Percentiles rank a stretch among this genome's conserved stretches.
Evolutionary conservation across 2,888 invertebrate genomes (phyloP).

Genomic region (Hydraecia micacea): DNA sequence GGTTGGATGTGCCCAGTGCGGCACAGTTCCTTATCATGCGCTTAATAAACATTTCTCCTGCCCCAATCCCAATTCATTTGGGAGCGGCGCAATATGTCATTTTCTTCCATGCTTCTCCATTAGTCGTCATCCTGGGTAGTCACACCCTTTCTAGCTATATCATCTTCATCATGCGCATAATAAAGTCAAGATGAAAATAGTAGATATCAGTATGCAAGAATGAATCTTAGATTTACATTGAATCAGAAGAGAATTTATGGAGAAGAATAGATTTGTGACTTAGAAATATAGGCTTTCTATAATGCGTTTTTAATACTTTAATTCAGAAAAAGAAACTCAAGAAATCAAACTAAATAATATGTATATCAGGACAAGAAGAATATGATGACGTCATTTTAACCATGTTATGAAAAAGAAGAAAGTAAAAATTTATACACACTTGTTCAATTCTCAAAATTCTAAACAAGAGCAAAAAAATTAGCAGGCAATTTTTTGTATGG

Average conservation of each 20-base stretch:
- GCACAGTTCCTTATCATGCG: neutral
- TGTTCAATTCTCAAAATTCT: neutral
- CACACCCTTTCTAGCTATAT: neutral
- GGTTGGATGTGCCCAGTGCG: neutral
- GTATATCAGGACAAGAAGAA: neutral
- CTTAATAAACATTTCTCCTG: neutral
- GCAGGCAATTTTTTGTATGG: neutral
- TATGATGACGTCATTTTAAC: neutral
- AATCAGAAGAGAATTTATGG: neutral
- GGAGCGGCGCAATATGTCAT: neutral
- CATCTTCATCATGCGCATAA: neutral
- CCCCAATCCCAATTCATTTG: neutral
- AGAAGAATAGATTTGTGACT: neutral
- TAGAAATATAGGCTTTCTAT: neutral
- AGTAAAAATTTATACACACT: neutral
- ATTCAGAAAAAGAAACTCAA: no score
- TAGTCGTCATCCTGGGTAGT: neutral
- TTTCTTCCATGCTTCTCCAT: neutral
- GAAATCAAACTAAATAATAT: neutral
- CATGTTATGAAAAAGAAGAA: neutral
- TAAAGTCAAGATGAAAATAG: neutral
- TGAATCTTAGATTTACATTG: neutral
- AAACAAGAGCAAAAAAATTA: neutral
- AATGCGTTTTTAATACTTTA: neutral
- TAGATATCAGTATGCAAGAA: neutral